phyloP scores from a whole-genome alignment of 2,113 vertebrate species.

The Podarcis muralis region DNA sequence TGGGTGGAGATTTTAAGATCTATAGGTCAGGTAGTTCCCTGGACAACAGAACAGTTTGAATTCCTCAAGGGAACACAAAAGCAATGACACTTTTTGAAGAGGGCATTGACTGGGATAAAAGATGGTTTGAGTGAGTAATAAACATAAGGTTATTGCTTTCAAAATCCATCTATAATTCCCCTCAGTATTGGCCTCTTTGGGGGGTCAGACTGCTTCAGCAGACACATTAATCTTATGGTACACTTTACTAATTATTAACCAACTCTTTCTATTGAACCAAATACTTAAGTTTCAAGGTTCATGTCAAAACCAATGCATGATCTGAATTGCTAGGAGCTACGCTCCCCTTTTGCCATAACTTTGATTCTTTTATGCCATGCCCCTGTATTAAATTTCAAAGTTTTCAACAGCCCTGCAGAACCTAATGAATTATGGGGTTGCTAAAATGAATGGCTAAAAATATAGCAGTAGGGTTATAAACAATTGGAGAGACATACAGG shows the following conservation, averaged over 20 bases:
- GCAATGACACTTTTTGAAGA: constrained; percentile 41
- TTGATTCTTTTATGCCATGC: constrained; percentile 32
- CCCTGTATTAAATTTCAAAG: constrained; percentile 51
- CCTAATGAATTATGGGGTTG: constrained; percentile 39
- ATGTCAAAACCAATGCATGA: constrained; percentile 50
- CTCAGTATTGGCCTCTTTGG: constrained; percentile 43
- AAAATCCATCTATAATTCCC: constrained; percentile 53
- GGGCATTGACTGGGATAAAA: constrained; percentile 32
- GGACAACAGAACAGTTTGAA: constrained; percentile 5
- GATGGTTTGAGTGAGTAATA: constrained; percentile 53
- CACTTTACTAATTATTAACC: constrained; percentile 64
- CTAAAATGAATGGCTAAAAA: constrained; percentile 19
- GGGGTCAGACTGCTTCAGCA: constrained; percentile 54
- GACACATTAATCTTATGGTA: constrained; percentile 57
- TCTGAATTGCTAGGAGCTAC: not conserved
- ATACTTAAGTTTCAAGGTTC: constrained; percentile 52
- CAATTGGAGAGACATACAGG: constrained; percentile 29
- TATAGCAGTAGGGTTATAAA: constrained; percentile 28
- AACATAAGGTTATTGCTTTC: constrained; percentile 51
- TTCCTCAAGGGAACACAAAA: constrained; percentile 10
- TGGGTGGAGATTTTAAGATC: constrained; percentile 11
- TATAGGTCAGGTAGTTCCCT: not conserved
- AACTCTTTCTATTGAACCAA: constrained; percentile 54
- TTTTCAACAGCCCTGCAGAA: constrained; percentile 45
- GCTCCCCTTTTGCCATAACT: not conserved